Evolutionary conservation across 2,113 vertebrate genomes (phyloP), one percentile per base, ranked within the genome.

Genomic region (Platysteira castanea): DNA sequence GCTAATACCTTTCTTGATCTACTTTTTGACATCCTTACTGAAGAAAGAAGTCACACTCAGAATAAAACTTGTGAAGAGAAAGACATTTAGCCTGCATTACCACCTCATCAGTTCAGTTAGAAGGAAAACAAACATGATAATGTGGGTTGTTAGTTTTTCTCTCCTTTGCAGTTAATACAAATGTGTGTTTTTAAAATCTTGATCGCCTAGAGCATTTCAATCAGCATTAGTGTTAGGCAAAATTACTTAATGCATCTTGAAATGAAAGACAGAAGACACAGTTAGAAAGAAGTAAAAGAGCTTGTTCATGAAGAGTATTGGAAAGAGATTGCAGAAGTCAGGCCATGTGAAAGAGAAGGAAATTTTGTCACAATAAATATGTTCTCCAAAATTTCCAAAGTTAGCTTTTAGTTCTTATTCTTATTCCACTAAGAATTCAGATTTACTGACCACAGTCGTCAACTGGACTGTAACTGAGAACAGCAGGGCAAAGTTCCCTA

Each of bases 61-160:
- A 83, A 67, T 83, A 71, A 80, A 71, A 54, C 23, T 50, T 73
- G 5, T 22, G 19, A 33, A 49, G 39, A 47, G 7, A 22, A 75
- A 70, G 13, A 13, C 17, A 44, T 95, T 96, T 80, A 83, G 44
- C 47, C 46, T 71, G 15, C 17, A 73, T 59, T 89, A 78, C 12
- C 22, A 64, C 30, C 52, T 80, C 8, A 2, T 59, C 86, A 80
- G 24, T 94, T 94, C 74, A 74, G 42, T 84, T 69, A 81, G 30
- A 50, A 80, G 44, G 44, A 95, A 94, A 96, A 61, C 39, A 94
- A 95, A 88, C 39, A 94, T 17, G 24, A 68, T 84, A 60, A 94
- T 74, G 41, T 42, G 23, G 8, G 26, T 37, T 70, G 28, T 84
- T 93, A 78, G 41, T 28, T 73, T 89, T 89, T 37, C 60, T 84